Evolutionary conservation across 2,888 invertebrate species (phyloP), one percentile per base, ranked within the genome.

Genomic region (Eupithecia insigniata): DNA sequence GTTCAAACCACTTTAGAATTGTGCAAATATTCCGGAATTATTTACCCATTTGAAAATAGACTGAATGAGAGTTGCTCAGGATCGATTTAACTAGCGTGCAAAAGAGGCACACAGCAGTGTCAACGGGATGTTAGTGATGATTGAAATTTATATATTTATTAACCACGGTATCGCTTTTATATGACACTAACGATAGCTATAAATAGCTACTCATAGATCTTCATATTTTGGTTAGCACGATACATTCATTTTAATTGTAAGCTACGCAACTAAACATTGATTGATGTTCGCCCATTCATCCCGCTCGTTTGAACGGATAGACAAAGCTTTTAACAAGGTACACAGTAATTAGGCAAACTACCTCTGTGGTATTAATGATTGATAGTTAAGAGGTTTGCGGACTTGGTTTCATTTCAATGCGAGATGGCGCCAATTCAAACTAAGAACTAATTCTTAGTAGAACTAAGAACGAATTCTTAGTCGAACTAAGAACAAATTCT

Each of bases 211-310:
- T 3, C 12, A n/a, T 64, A 36, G 36, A 39, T 36, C 34, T 34
- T 39, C 26, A 64, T 64, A 72, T 55, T 66, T 71, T 68, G 64
- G 62, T 67, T 28, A 69, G 16, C 70, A 66, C 70, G 71, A 58
- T 66, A 77, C 74, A 73, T 71, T 64, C 36, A 76, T 76, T 78
- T 78, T 77, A 77, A 78, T 77, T 70, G 74, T 75, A 58, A 68
- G 66, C 72, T 76, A 66, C 80, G 82, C 80, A 82, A 82, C 82
- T 83, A 83, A 82, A 84, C 85, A 82, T 83, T 87, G 87, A 87
- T 87, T 84, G 85, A 86, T 87, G 84, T 80, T 79, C 78, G 77
- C 79, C 78, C 83, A 86, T 86, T 85, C 84, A 83, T 87, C 83
- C 83, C 80, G 70, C 73, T 79, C 80, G 77, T 75, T 72, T 75